Percentiles rank a stretch among this genome's conserved stretches.
Conservation (phyloP, 2,888 invertebrate genomes). For the Ennomos erosarius region DNA sequence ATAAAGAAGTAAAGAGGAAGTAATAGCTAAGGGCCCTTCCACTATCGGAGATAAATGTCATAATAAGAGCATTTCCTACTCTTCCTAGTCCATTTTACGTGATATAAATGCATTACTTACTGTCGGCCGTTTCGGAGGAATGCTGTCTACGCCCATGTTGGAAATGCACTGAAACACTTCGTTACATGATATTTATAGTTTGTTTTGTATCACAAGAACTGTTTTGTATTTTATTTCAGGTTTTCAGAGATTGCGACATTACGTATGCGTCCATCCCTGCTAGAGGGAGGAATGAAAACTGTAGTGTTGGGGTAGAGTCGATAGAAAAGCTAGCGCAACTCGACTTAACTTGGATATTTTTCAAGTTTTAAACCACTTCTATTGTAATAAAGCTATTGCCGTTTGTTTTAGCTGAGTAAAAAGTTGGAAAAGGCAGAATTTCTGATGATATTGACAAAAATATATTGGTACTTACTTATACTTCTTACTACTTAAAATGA, state of each 20-base stretch:
- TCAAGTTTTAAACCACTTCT: not conserved
- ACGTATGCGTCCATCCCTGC: slow-evolving; percentile 61
- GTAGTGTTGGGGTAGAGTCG: slow-evolving; percentile 49
- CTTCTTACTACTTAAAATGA: too few relatives aligned
- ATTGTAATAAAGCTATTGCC: not conserved
- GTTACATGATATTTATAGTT: slow-evolving; percentile 49
- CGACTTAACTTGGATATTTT: not conserved
- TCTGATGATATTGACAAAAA: too few relatives aligned
- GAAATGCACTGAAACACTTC: slow-evolving; percentile 41
- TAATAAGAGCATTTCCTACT: slow-evolving; percentile 17
- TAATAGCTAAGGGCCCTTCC: slow-evolving; percentile 16
- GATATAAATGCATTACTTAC: slow-evolving; percentile 51
- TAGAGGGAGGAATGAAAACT: slow-evolving; percentile 48
- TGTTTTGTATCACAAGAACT: slow-evolving; percentile 39
- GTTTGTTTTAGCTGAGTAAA: not conserved
- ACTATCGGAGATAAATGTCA: slow-evolving; percentile 29
- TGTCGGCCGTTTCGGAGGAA: slow-evolving; percentile 59
- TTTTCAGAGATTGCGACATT: slow-evolving; percentile 49
- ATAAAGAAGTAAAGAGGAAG: slow-evolving; percentile 12
- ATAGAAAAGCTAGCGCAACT: slow-evolving; percentile 1
- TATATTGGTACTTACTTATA: too few relatives aligned
- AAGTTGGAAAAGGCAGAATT: too few relatives aligned
- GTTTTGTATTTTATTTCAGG: slow-evolving; percentile 33
- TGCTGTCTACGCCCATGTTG: slow-evolving; percentile 73
- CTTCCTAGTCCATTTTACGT: slow-evolving; percentile 3